Evolutionary conservation across 1,140 invertebrate genomes (phyloP).

Genomic region (Scaptomyza hsui): DNA sequence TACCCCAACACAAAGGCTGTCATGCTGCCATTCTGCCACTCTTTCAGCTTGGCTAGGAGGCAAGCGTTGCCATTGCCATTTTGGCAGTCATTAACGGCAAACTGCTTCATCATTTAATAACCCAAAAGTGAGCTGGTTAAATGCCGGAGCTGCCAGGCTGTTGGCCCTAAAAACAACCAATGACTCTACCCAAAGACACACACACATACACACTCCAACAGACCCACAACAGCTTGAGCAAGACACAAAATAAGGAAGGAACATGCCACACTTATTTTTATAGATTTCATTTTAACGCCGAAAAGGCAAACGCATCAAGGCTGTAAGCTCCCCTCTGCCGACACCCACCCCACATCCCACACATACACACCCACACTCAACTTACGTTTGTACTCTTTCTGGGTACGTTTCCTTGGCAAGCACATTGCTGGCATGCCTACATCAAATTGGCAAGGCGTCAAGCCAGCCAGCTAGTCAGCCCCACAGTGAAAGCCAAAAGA

Average conservation of each 20-base stretch:
- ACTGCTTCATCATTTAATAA: constrained; percentile 83
- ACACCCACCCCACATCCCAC: neutral
- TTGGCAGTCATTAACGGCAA: constrained; percentile 82
- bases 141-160: constrained; percentile 65
- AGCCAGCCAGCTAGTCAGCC: constrained; percentile 41
- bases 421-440: constrained; percentile 61
- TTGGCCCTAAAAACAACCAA: constrained; percentile 50
- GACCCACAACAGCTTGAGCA: constrained; percentile 63
- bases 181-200: constrained; percentile 25
- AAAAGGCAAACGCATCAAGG: constrained; percentile 80
- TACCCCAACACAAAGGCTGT: neutral
- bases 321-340: constrained; percentile 43
- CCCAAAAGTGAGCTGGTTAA: constrained; percentile 82
- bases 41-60: constrained; percentile 19
- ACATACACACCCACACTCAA: constrained; percentile 21
- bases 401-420: constrained; percentile 62
- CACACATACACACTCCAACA: constrained; percentile 24
- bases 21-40: neutral
- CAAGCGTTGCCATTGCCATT: constrained; percentile 73
- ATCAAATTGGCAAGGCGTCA: constrained; percentile 82
- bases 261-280: constrained; percentile 83
- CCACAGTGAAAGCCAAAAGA: constrained; percentile 10
- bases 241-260: constrained; percentile 22
- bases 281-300: constrained; percentile 83
- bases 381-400: constrained; percentile 24